Evolutionary conservation across 2,797 vertebrate species (phyloP), one percentile per base, ranked within the genome.

Genomic region (Hydrocynus forskahlii): DNA sequence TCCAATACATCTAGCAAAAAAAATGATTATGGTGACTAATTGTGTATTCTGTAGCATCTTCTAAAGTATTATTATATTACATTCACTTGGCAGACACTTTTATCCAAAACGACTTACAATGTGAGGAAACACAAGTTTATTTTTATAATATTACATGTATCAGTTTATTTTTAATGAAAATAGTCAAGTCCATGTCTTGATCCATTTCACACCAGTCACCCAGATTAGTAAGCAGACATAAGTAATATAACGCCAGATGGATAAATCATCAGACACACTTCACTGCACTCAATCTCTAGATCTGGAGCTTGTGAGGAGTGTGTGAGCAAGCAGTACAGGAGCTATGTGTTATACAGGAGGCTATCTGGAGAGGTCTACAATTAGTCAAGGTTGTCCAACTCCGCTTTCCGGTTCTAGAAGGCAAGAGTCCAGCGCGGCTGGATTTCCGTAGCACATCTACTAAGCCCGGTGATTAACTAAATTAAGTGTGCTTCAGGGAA

Each of bases 181-280:
- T 3, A 1, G n/a, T 17, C 57, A 35, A 16, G 16, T 66, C 25
- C 25, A 66, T 66, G 29, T 66, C 17, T 38, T 35, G 17, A 66
- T 43, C 7, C 38, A 67, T 43, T 19, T 50, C 8, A 70, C 45
- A 25, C n/a, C 67, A 69, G 43, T 21, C 48, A 50, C n/a, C 21
- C 19, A 70, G 43, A 23, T 43, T 10, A 67, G 4, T 14, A 17
- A 5, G 8, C n/a, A 21, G 4, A 59, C 19, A 59, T 21, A 59
- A 59, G 66, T 8, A 2, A 38, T 35, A 14, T 67, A 38, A 40
- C 21, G 66, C 43, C 45, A 69, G 40, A 4, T 6, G 43, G 45
- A 70, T 70, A 70, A 50, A 45, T 68, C 38, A 68, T 68, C 38
- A 45, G 38, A 7, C 66, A 45, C 17, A 68, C 38, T 68, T 17